Evolutionary conservation across 1,140 invertebrate genomes (phyloP).

Genomic region (Anadara kagoshimensis): DNA sequence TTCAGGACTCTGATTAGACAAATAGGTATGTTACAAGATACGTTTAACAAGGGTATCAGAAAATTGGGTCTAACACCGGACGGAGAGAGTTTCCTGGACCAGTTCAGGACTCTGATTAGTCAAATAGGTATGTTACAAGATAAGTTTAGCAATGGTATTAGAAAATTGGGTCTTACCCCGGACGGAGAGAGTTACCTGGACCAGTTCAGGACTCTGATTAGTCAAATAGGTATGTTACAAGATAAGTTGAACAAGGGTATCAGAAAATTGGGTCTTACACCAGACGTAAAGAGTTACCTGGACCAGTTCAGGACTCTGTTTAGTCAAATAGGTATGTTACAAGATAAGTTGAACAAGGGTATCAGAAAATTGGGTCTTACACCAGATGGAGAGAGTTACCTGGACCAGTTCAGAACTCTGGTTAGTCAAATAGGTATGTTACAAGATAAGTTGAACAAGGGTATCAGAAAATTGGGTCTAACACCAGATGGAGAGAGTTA

Average conservation of each 20-base stretch:
- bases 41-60: constrained; percentile 93
- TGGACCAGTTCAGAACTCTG: constrained; percentile 90
- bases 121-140: too few relatives aligned
- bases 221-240: constrained; percentile 13
- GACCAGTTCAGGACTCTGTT: constrained; percentile 87
- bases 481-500: constrained; percentile 86
- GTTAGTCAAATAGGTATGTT: constrained; percentile 17
- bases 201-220: constrained; percentile 82
- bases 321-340: constrained; percentile 16
- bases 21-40: constrained; percentile 93
- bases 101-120: too few relatives aligned
- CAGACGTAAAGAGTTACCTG: constrained; percentile 87
- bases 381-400: constrained; percentile 85
- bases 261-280: constrained; percentile 88
- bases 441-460: constrained; percentile 95
- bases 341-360: constrained; percentile 94
- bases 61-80: constrained; percentile 90
- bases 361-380: constrained; percentile 92
- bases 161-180: constrained; percentile 88
- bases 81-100: constrained; percentile 89
- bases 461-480: constrained; percentile 91
- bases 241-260: constrained; percentile 97
- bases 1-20: constrained; percentile 84
- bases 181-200: constrained; percentile 91
- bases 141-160: constrained; percentile 94